Conservation (phyloP, 2,888 invertebrate genomes). For the Lasioglossum calceatum region DNA sequence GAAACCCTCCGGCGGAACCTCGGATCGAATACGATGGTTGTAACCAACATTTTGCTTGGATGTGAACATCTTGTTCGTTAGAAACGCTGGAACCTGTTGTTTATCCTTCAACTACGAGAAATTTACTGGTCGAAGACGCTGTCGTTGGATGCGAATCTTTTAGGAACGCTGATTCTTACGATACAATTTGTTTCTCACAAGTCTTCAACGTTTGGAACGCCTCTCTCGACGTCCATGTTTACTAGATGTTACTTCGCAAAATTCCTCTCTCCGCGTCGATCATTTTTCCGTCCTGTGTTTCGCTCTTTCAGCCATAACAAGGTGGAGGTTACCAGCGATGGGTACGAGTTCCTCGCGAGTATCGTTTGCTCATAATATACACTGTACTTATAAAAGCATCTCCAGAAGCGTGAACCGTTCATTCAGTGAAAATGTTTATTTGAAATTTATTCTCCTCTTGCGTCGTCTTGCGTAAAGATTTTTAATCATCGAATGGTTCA, state of each 20-base stretch:
- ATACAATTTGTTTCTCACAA: background rate
- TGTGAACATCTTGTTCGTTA: background rate
- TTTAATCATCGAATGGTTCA: too few relatives aligned
- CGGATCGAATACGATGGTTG: too few relatives aligned
- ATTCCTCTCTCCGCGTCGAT: background rate
- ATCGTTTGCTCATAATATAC: background rate
- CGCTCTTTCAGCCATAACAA: background rate
- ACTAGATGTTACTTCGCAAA: background rate
- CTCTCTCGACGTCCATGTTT: background rate
- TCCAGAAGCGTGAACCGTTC: too few relatives aligned
- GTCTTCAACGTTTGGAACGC: background rate
- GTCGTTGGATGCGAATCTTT: background rate
- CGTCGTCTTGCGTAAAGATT: too few relatives aligned
- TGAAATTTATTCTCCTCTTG: too few relatives aligned
- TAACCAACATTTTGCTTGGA: background rate
- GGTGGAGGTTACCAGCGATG: background rate
- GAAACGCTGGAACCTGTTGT: too few relatives aligned
- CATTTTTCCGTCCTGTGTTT: background rate
- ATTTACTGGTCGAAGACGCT: background rate
- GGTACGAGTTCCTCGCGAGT: background rate
- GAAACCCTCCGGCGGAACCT: background rate
- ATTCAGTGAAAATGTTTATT: too few relatives aligned
- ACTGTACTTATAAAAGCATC: too few relatives aligned
- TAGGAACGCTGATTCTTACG: too few relatives aligned
- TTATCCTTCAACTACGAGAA: background rate